Evolutionary conservation across 2,888 invertebrate species (phyloP).

Genomic region (Electrophaes corylata): DNA sequence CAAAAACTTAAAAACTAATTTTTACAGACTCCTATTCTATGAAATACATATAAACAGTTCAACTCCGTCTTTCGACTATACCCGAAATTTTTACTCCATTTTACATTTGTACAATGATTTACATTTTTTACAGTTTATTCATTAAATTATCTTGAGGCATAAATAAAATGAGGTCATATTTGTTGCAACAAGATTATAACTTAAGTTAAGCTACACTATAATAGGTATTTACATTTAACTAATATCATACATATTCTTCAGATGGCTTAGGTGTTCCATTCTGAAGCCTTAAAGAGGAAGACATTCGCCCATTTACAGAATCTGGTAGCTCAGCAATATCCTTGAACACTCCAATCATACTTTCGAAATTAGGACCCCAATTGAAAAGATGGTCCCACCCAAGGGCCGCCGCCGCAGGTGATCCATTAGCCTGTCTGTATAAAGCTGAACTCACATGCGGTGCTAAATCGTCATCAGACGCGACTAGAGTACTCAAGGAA

Average conservation of each 20-base stretch:
- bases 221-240: conserved; percentile 33
- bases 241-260: conserved; percentile 92
- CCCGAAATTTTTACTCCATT: conserved; percentile 24
- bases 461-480: conserved; percentile 95
- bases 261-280: conserved; percentile 93
- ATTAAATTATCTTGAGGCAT: conserved; percentile 18
- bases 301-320: conserved; percentile 88
- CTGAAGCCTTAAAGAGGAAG: conserved; percentile 89
- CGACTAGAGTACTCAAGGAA: conserved; percentile 96
- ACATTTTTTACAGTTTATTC: conserved; percentile 26
- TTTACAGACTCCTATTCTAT: conserved; percentile 39
- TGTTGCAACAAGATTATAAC: conserved; percentile 22
- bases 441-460: conserved; percentile 91
- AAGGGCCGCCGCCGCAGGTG: conserved; percentile 90
- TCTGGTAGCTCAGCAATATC: conserved; percentile 98
- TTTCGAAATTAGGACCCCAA: conserved; percentile 98
- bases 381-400: conserved; percentile 98
- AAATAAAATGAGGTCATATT: conserved; percentile 30
- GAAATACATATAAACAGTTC: conserved; percentile 13
- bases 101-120: conserved; percentile 20
- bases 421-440: conserved; percentile 91
- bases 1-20: conserved; percentile 61
- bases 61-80: conserved; percentile 7
- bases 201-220: conserved; percentile 12
- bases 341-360: conserved; percentile 97